Percentiles rank a stretch among this genome's conserved stretches.
These are phyloP conservation scores for Xenotilapia longispinis DNA, from an alignment of 2,113 vertebrate genomes.

Conservation along the genomic window DNA sequence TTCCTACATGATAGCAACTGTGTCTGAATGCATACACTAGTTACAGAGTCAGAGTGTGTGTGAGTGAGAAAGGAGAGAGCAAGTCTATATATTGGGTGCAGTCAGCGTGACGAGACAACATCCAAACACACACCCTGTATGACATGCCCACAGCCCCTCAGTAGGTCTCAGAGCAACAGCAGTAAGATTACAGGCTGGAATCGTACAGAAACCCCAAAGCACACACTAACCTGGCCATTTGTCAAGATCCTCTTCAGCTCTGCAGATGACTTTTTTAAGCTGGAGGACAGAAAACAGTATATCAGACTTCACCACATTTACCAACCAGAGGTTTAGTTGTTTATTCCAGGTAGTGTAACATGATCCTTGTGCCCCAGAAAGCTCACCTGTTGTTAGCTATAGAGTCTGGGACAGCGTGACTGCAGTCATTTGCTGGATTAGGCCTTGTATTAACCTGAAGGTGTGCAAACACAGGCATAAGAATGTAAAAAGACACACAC, in stretches of 20 bases:
- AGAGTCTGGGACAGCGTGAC: conserved; percentile 74
- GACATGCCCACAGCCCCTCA: conserved; percentile 52
- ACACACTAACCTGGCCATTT: conserved; percentile 84
- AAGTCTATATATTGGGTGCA: background rate
- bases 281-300: conserved; percentile 41
- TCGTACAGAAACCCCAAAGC: background rate
- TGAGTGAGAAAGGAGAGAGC: background rate
- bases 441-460: conserved; percentile 92
- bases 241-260: conserved; percentile 95
- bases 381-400: conserved; percentile 93
- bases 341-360: background rate
- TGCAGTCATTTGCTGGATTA: conserved; percentile 78
- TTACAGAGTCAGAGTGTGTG: background rate
- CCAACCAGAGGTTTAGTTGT: background rate
- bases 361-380: background rate
- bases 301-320: background rate
- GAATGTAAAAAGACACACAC: conserved; percentile 24
- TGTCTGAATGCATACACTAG: conserved; percentile 54
- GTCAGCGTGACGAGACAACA: conserved; percentile 8
- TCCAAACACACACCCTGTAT: conserved; percentile 65
- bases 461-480: conserved; percentile 50
- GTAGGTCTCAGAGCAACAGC: background rate
- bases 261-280: conserved; percentile 94
- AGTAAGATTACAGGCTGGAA: background rate
- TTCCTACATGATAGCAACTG: conserved; percentile 71